These are phyloP conservation scores for Megathymus violae DNA, from an alignment of 1,140 invertebrate species.

Conservation along the genomic window DNA sequence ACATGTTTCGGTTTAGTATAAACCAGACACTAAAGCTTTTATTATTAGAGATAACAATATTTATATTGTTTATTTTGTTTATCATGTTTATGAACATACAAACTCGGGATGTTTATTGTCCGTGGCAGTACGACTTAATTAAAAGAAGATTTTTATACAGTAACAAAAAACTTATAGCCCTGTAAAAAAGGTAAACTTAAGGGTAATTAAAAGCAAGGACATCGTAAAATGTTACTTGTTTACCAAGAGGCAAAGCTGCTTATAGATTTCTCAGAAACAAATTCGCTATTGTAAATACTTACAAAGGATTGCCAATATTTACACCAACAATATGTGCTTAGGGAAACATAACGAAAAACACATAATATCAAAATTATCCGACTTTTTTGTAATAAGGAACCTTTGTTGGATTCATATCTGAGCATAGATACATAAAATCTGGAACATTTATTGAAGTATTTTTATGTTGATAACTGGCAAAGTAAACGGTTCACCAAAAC, in stretches of 20 bases:
- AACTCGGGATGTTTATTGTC: conserved; percentile 11
- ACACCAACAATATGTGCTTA: conserved; percentile 30
- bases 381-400: too few relatives aligned
- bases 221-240: conserved; percentile 9
- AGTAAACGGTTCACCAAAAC: too few relatives aligned
- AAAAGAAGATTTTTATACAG: background rate
- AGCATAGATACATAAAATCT: too few relatives aligned
- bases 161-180: background rate
- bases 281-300: conserved; percentile 26
- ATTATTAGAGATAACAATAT: too few relatives aligned
- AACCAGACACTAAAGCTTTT: too few relatives aligned
- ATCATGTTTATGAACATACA: background rate
- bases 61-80: background rate
- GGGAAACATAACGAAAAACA: conserved; percentile 42
- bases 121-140: conserved; percentile 1
- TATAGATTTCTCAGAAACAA: conserved; percentile 19
- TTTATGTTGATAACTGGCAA: too few relatives aligned
- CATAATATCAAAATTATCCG: conserved; percentile 22
- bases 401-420: too few relatives aligned
- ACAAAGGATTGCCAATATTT: conserved; percentile 15
- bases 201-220: background rate
- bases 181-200: conserved; percentile 1
- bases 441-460: too few relatives aligned
- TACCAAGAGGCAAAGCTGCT: conserved; percentile 2
- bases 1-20: too few relatives aligned